Base-by-base conservation (phyloP, 1,140 invertebrate species). In the Telenomus remus region DNA sequence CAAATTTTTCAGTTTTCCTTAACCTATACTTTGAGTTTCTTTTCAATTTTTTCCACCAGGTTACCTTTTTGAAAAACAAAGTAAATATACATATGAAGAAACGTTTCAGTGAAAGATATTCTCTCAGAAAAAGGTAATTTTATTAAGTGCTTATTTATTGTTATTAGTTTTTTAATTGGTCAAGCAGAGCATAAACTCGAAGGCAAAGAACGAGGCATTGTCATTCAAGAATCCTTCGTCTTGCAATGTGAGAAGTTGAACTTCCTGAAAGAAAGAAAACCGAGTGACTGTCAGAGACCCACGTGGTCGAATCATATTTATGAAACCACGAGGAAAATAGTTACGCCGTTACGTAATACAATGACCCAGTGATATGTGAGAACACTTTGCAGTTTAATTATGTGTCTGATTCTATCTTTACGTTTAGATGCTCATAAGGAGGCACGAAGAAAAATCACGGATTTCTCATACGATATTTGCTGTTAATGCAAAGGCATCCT, bases 351-450 rank as follows among this genome's bases (percentile, higher is more conserved):
- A 71, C 74, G 63, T 76, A 71, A 76, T 76, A 76, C 74, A 76
- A 76, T 76, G 68, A 76, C 74, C 74, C 57, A 76, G 68, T 76
- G 74, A 76, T 76, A 76, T 71, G 66, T 76, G 74, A 76, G 74
- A 76, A 76, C 49, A 61, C 49, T 60, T 70, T 68, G 57, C 61
- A 61, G 66, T 71, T 70, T 76, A 71, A 76, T 71, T 76, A 61
- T 70, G 54, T n/a, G 44, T 55, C 12, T 51, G 74, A 71, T 66
- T 10, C 46, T 61, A 76, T 71, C 74, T 66, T 49, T 14, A 3
- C 16, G 55, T 56, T 71, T 71, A 57, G 48, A 68, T 63, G 74
- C 63, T 66, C 66, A 76, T 71, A 27, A 71, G 53, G 46, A 71
- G 55, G 66, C 61, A 61, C 13, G 16, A 47, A 48, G 61, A 76